phyloP scores from a whole-genome alignment of 2,797 vertebrate species.

The Sebastes steindachneri region DNA sequence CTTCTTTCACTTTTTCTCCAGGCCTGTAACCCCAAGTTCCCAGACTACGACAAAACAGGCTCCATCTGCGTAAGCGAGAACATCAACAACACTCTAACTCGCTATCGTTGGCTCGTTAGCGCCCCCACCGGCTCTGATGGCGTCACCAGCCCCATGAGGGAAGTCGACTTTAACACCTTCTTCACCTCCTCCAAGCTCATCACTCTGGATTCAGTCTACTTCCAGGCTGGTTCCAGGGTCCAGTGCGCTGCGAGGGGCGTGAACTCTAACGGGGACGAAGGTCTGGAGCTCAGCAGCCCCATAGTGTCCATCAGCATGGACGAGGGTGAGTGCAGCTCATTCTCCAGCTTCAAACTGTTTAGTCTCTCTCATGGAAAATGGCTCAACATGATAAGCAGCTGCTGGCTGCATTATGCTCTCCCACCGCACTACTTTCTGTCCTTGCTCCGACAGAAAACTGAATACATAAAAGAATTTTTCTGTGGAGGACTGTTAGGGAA shows the following conservation, averaged over 20 bases:
- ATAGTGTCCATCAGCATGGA: constrained; percentile 86
- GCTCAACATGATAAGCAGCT: constrained; percentile 7
- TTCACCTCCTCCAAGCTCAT: constrained; percentile 96
- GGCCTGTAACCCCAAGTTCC: constrained; percentile 95
- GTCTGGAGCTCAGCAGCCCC: constrained; percentile 91
- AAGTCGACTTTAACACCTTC: constrained; percentile 95
- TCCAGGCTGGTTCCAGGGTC: constrained; percentile 92
- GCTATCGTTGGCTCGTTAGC: constrained; percentile 93
- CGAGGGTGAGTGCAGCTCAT: constrained; percentile 85
- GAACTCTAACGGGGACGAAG: constrained; percentile 89
- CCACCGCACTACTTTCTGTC: not conserved
- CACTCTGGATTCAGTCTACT: constrained; percentile 94
- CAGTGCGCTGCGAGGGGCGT: constrained; percentile 94
- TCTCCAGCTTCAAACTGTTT: not conserved
- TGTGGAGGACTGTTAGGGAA: constrained; percentile 14
- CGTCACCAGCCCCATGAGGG: constrained; percentile 93
- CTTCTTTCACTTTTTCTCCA: constrained; percentile 51
- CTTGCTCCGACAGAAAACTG: constrained; percentile 29
- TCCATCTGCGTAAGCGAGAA: constrained; percentile 92
- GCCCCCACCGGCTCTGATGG: constrained; percentile 90
- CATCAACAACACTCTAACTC: constrained; percentile 93
- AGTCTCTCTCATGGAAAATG: constrained; percentile 9
- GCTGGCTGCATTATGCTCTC: constrained; percentile 1
- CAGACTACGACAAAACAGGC: constrained; percentile 92
- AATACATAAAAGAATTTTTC: constrained; percentile 22